Conservation (phyloP, 2,113 vertebrate species). For the Todiramphus chloris region DNA sequence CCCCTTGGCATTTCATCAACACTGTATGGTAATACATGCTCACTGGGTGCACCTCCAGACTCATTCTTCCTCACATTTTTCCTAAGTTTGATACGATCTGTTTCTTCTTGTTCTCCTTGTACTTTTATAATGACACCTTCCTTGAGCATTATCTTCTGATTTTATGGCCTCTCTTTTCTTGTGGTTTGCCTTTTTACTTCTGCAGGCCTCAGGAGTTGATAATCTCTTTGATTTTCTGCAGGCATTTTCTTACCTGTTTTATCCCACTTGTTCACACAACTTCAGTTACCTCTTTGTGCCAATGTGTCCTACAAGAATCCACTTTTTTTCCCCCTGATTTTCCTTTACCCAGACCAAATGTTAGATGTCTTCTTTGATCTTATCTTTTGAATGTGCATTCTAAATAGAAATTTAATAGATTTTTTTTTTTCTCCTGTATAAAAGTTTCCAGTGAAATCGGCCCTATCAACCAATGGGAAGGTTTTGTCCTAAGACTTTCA, state of each 20-base stretch:
- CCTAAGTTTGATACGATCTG: background rate
- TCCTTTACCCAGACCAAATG: background rate
- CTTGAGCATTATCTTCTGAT: background rate
- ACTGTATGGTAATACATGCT: background rate
- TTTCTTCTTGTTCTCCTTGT: background rate
- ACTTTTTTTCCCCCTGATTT: background rate
- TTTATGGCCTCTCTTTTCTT: background rate
- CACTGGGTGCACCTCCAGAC: background rate
- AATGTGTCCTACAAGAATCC: background rate
- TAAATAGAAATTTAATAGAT: background rate
- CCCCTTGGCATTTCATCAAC: background rate
- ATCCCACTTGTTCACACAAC: background rate
- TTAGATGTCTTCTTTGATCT: background rate
- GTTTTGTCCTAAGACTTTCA: background rate
- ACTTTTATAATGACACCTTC: background rate
- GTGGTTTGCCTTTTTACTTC: background rate
- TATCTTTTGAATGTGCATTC: constrained; percentile 12
- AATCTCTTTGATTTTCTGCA: background rate
- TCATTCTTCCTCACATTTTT: background rate
- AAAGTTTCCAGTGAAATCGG: background rate
- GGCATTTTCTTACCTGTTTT: background rate
- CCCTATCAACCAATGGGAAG: background rate
- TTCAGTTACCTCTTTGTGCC: background rate
- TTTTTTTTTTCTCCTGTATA: background rate
- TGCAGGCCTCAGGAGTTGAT: background rate